A percentile compares a stretch with the other conserved stretches of the same genome.
These are phyloP conservation scores for Cephalopholis sonnerati DNA, from an alignment of 2,113 vertebrate species.

Conservation along the genomic window DNA sequence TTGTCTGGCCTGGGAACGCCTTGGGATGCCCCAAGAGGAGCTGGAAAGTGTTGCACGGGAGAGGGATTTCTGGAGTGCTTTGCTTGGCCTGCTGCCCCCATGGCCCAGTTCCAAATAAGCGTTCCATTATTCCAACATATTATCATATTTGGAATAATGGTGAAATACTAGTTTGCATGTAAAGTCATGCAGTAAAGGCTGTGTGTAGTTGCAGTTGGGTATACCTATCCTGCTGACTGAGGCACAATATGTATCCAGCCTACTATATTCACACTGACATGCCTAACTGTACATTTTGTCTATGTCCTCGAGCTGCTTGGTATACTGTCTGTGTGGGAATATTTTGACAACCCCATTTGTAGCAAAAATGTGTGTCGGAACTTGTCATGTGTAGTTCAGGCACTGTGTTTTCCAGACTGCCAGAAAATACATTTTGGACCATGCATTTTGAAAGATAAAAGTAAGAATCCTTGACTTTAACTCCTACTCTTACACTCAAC, in stretches of 20 bases:
- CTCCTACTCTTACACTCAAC: not conserved
- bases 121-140: too few species aligned
- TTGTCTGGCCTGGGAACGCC: too few species aligned
- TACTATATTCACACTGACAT: not conserved
- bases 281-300: not conserved
- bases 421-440: not conserved
- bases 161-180: too few species aligned
- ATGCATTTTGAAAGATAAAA: not conserved
- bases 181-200: not conserved
- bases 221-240: not conserved
- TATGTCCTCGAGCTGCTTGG: not conserved
- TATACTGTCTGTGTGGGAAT: not conserved
- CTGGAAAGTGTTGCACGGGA: too few species aligned
- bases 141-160: too few species aligned
- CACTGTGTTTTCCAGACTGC: not conserved
- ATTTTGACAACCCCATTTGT: not conserved
- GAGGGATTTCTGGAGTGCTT: too few species aligned
- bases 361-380: not conserved
- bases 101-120: too few species aligned
- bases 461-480: not conserved
- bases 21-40: too few species aligned
- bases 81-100: too few species aligned
- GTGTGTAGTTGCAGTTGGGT: not conserved
- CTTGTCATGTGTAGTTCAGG: not conserved
- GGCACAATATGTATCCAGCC: not conserved